Conservation (phyloP, 2,113 vertebrate genomes). For the Apteryx owenii region DNA sequence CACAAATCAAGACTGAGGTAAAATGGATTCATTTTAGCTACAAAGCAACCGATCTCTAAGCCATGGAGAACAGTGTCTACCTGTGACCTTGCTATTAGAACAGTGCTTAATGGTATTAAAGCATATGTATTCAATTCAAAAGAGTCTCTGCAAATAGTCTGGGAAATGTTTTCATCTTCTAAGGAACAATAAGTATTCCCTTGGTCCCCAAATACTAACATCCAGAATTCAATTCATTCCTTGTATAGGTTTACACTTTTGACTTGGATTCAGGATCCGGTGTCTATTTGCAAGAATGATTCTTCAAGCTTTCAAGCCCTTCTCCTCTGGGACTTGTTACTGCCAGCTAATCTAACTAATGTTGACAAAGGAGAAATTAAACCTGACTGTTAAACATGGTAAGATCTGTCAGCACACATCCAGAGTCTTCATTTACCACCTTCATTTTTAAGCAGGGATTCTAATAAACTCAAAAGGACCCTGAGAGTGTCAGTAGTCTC, state of each 20-base stretch:
- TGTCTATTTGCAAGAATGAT: background rate
- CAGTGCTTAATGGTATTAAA: background rate
- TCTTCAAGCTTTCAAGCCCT: background rate
- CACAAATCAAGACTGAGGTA: background rate
- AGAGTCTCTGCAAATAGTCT: background rate
- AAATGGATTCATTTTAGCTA: background rate
- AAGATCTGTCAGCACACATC: background rate
- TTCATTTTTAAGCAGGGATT: background rate
- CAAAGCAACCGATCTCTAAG: background rate
- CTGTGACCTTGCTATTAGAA: background rate
- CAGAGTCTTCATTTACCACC: background rate
- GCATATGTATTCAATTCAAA: background rate
- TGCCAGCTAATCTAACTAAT: background rate
- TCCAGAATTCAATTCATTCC: background rate
- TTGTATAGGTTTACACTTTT: background rate
- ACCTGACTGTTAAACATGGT: background rate
- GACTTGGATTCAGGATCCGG: background rate
- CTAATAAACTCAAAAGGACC: background rate
- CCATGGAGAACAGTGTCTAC: background rate
- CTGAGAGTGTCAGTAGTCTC: constrained; percentile 2
- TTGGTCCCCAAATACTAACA: background rate
- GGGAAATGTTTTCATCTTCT: background rate
- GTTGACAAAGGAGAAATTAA: background rate
- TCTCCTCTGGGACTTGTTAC: background rate
- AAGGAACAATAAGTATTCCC: background rate